Base-by-base conservation (phyloP, 2,888 invertebrate genomes). In the Polia nebulosa region DNA sequence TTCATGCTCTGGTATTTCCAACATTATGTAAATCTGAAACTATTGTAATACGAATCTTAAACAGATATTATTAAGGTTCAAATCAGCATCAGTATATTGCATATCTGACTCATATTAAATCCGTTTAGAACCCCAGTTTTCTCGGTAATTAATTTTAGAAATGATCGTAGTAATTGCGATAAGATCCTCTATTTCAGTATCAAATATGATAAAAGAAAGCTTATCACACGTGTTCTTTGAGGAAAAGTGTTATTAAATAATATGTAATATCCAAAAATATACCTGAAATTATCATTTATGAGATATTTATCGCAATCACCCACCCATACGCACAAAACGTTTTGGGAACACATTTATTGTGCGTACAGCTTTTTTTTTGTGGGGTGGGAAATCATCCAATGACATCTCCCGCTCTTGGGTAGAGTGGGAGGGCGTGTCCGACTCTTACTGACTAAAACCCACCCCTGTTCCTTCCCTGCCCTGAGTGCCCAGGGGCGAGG, bases 141-240 rank as follows among this genome's bases (percentile, higher is more conserved):
- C 69, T 44, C 45, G 61, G 68, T 80, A 62, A 76, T 68, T 76
- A 76, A 76, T 68, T 76, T 80, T 68, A 80, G 68, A 79, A 80
- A 62, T 68, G 51, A 77, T 8, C 34, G 13, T 58, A 20, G 29
- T 45, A 11, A 34, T 45, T 15, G 20, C 17, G 53, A 15, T 53
- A 39, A 25, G 15, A 49, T 47, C 36, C 27, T 25, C 25, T 41
- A 25, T 45, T 25, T 56, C 2, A 25, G 20, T 68, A 71, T 36
- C 15, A 59, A n/a, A 29, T 11, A 11, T 11, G 59, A 59, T 55
- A 45, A 70, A 22, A 39, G 7, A 4, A 39, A 59, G 8, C n/a
- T 59, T 36, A 77, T 77, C 53, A 25, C 47, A 49, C 11, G 17
- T 41, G 13, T 22, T 68, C 2, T 32, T 39, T 59, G 11, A 41